A percentile compares a stretch with the other conserved stretches of the same genome.
These are phyloP conservation scores for Tylochromis polylepis DNA, from an alignment of 2,113 vertebrate genomes.

Conservation along the genomic window DNA sequence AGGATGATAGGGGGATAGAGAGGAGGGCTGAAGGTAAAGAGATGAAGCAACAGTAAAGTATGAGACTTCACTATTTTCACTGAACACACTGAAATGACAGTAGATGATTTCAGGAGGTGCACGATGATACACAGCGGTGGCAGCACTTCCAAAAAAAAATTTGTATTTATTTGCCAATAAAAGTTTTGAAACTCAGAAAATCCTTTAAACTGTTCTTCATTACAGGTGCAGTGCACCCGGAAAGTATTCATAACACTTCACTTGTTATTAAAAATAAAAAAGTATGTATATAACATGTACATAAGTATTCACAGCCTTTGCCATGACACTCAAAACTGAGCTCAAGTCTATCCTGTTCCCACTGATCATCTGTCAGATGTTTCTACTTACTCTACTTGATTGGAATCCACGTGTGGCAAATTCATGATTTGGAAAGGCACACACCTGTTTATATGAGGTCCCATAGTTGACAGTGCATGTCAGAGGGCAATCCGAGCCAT, in stretches of 20 bases:
- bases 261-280: neutral
- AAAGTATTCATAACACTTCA: neutral
- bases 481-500: too few species aligned
- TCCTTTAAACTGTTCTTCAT: neutral
- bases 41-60: neutral
- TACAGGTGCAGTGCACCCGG: neutral
- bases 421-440: too few species aligned
- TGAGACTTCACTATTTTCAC: neutral
- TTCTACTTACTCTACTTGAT: neutral
- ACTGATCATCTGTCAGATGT: neutral
- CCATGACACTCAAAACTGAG: neutral
- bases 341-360: neutral
- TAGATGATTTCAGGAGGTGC: neutral
- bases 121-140: neutral
- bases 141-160: neutral
- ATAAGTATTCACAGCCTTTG: neutral
- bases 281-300: neutral
- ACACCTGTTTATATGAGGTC: too few species aligned
- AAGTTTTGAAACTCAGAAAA: neutral
- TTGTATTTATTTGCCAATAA: neutral
- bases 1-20: neutral
- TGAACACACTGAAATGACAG: neutral
- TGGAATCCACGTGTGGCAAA: neutral
- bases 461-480: too few species aligned
- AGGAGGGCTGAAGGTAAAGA: neutral